Evolutionary conservation across 2,113 vertebrate species (phyloP).

Genomic region (human): DNA sequence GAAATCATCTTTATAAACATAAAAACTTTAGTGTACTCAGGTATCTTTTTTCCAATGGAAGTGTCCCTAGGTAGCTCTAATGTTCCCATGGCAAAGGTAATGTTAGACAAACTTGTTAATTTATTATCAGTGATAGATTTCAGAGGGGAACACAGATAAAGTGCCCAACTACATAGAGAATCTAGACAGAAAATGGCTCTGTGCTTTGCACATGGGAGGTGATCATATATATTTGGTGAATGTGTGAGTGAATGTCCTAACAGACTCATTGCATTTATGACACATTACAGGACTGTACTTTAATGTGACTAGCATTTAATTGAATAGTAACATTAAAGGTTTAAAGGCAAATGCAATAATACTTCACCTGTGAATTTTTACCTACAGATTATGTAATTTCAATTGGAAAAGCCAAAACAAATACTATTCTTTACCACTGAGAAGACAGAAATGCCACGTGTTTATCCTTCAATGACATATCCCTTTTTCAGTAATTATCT

Average conservation of each 20-base stretch:
- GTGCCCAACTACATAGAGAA: background rate
- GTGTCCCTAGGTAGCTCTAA: background rate
- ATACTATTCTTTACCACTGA: background rate
- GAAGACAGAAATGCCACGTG: conserved; percentile 32
- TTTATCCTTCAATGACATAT: conserved; percentile 33
- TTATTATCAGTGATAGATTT: background rate
- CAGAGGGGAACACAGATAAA: background rate
- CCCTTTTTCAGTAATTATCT: conserved; percentile 43
- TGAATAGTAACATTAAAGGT: conserved; percentile 4
- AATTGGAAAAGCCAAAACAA: conserved; percentile 30
- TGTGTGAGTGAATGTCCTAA: background rate
- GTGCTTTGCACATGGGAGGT: background rate
- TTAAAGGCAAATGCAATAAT: conserved; percentile 29
- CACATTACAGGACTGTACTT: background rate
- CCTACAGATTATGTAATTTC: background rate
- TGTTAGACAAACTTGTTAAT: background rate
- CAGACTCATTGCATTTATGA: background rate
- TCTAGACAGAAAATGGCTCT: background rate
- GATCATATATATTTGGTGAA: background rate
- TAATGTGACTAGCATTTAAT: background rate
- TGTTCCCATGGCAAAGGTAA: background rate
- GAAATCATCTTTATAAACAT: background rate
- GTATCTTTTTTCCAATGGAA: background rate
- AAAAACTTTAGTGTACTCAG: background rate
- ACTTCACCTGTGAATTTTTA: background rate